phyloP scores from a whole-genome alignment of 1,140 invertebrate genomes.

The Caenorhabditis inopinata region DNA sequence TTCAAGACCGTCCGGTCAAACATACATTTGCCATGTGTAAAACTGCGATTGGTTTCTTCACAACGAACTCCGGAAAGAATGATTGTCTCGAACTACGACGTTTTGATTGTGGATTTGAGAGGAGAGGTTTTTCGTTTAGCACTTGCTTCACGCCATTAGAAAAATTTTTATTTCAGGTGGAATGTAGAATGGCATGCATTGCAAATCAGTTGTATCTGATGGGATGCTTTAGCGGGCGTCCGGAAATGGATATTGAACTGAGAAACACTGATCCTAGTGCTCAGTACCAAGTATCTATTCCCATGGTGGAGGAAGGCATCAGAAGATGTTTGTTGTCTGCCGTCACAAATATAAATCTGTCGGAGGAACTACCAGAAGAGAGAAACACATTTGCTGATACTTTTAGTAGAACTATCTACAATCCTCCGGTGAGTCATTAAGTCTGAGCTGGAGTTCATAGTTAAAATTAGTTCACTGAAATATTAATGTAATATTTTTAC shows the following conservation, averaged over 20 bases:
- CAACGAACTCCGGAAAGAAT: conserved; percentile 48
- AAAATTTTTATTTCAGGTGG: conserved; percentile 52
- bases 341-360: conserved; percentile 55
- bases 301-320: conserved; percentile 53
- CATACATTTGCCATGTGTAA: conserved; percentile 47
- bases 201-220: conserved; percentile 61
- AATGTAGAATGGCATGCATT: conserved; percentile 57
- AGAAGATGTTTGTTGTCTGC: conserved; percentile 56
- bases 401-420: conserved; percentile 17
- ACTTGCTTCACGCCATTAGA: neutral
- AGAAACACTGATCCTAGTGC: conserved; percentile 48
- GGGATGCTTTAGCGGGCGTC: conserved; percentile 58
- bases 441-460: too few species aligned
- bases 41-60: conserved; percentile 49
- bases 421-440: neutral
- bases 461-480: too few species aligned
- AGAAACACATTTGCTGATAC: conserved; percentile 18
- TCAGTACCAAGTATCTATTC: conserved; percentile 20
- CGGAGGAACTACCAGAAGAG: conserved; percentile 42
- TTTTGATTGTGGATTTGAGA: conserved; percentile 44
- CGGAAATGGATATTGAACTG: conserved; percentile 57
- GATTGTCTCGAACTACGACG: conserved; percentile 50
- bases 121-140: conserved; percentile 43
- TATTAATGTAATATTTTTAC: too few species aligned
- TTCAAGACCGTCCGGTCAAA: conserved; percentile 48